Conservation (phyloP, 2,888 invertebrate species). For the Torymus aiolomorphi region DNA sequence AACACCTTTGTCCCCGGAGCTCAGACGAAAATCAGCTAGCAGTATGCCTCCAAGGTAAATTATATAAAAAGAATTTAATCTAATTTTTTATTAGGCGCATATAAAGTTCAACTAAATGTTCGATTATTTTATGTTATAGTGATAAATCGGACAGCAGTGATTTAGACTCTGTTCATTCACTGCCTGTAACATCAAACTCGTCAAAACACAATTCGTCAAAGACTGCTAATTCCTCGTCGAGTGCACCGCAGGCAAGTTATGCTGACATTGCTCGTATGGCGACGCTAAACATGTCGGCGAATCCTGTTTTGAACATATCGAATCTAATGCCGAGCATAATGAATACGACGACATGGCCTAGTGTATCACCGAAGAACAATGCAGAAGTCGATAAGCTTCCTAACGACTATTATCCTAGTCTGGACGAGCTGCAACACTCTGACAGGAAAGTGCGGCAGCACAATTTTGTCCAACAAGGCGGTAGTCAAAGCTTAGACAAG, state of each 20-base stretch:
- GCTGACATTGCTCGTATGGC: slow-evolving; percentile 87
- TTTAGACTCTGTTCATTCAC: slow-evolving; percentile 89
- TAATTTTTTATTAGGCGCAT: neutral
- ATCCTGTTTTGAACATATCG: slow-evolving; percentile 68
- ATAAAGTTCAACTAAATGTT: neutral
- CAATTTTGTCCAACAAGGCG: slow-evolving; percentile 66
- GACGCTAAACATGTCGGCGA: slow-evolving; percentile 71
- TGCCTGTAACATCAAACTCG: slow-evolving; percentile 80
- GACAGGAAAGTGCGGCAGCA: slow-evolving; percentile 69
- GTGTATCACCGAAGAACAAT: slow-evolving; percentile 63
- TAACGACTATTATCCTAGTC: slow-evolving; percentile 72
- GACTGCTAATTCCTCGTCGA: slow-evolving; percentile 72
- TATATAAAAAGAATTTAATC: neutral
- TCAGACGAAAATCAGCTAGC: slow-evolving; percentile 83
- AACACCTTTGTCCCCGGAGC: slow-evolving; percentile 72
- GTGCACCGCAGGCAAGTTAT: slow-evolving; percentile 82
- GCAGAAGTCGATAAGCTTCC: slow-evolving; percentile 69
- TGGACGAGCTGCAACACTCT: slow-evolving; percentile 72
- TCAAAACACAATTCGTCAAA: slow-evolving; percentile 72
- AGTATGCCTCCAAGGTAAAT: slow-evolving; percentile 82
- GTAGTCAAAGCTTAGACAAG: slow-evolving; percentile 69
- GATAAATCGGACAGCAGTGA: slow-evolving; percentile 91
- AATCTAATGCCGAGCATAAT: slow-evolving; percentile 67
- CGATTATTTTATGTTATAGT: slow-evolving; percentile 60
- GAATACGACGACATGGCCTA: slow-evolving; percentile 68